A percentile compares a stretch with the other conserved stretches of the same genome.
Evolutionary conservation across 2,888 invertebrate species (phyloP).

Genomic region (Chymomyza fuscimana): DNA sequence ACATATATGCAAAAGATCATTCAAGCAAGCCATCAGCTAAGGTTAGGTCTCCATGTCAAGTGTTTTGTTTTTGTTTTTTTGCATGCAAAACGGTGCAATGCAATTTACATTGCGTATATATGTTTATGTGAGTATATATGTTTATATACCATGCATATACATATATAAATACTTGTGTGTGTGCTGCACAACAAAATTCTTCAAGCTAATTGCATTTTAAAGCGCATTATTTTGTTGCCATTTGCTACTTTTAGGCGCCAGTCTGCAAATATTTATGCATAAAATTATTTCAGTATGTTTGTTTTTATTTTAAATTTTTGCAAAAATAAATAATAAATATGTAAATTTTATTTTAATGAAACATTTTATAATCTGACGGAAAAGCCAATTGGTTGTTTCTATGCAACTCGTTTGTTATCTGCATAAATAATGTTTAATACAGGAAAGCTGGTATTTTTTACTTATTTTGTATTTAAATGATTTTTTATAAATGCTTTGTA

Average conservation of each 20-base stretch:
- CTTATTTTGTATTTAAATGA: too few species aligned
- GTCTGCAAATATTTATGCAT: background rate
- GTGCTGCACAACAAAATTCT: conserved; percentile 10
- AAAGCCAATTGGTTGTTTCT: background rate
- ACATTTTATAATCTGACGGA: background rate
- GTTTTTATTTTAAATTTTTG: background rate
- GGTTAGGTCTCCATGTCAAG: conserved; percentile 36
- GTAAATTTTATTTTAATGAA: background rate
- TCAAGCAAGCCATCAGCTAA: conserved; percentile 19
- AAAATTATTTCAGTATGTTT: background rate
- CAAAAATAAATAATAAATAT: background rate
- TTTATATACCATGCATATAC: background rate
- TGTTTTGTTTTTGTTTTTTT: conserved; percentile 44
- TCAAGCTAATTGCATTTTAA: conserved; percentile 59
- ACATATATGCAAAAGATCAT: conserved; percentile 37
- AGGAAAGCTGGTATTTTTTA: background rate
- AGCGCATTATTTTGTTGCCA: conserved; percentile 50
- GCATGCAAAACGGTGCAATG: conserved; percentile 37
- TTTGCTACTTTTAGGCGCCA: conserved; percentile 25
- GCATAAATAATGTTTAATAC: background rate
- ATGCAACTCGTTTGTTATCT: background rate
- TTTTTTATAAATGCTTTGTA: too few species aligned
- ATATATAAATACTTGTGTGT: conserved; percentile 8
- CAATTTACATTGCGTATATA: conserved; percentile 39
- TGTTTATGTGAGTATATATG: background rate